A percentile compares a stretch with the other conserved stretches of the same genome.
Conservation (phyloP, 2,113 vertebrate species). For the Colaptes auratus region DNA sequence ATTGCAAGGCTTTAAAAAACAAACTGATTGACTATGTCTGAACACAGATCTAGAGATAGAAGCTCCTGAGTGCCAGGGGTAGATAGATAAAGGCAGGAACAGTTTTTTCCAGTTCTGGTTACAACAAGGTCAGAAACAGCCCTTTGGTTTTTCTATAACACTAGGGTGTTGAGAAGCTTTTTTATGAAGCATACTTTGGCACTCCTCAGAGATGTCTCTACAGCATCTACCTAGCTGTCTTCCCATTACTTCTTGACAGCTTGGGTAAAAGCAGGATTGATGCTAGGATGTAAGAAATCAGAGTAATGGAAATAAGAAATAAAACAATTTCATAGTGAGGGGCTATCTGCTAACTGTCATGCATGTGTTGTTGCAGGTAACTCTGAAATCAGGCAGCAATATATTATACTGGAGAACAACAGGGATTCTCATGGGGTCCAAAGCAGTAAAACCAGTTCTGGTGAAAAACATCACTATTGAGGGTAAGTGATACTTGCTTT, state of each 20-base stretch:
- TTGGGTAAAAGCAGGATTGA: neutral
- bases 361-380: slow-evolving; percentile 78
- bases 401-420: slow-evolving; percentile 97
- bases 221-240: neutral
- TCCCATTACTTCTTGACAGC: neutral
- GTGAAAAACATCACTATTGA: slow-evolving; percentile 95
- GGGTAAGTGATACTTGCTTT: slow-evolving; percentile 75
- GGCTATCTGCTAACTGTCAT: neutral
- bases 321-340: neutral
- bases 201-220: neutral
- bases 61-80: neutral
- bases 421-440: slow-evolving; percentile 88
- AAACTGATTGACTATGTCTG: neutral
- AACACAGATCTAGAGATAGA: neutral
- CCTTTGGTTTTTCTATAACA: neutral
- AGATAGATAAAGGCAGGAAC: neutral
- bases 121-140: neutral
- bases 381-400: slow-evolving; percentile 93
- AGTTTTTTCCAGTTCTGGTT: neutral
- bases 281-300: neutral
- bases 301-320: neutral
- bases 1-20: neutral
- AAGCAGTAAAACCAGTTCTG: slow-evolving; percentile 91
- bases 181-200: neutral
- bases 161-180: neutral